A percentile compares a stretch with the other conserved stretches of the same genome.
Conservation (phyloP, 2,113 vertebrate species). For the Jaculus jaculus region DNA sequence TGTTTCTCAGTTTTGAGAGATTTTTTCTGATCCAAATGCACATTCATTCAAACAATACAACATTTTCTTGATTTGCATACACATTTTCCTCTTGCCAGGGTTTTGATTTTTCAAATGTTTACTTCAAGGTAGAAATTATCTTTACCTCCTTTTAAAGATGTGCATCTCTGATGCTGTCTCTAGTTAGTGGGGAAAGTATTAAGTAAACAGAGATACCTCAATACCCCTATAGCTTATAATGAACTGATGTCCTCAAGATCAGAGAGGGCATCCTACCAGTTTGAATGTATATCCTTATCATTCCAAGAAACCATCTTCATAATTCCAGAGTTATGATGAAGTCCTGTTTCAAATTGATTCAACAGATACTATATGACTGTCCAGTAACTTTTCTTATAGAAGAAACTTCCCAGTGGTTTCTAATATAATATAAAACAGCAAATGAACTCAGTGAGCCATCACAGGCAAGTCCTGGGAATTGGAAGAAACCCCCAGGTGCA, state of each 20-base stretch:
- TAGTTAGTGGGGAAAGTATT: not conserved
- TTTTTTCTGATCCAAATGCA: not conserved
- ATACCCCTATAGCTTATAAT: not conserved
- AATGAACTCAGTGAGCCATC: not conserved
- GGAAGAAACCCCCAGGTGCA: not conserved
- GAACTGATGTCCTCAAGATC: not conserved
- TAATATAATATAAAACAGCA: not conserved
- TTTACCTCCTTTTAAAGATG: not conserved
- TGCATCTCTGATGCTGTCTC: not conserved
- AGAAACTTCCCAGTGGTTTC: not conserved
- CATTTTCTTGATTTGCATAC: not conserved
- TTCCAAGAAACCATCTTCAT: not conserved
- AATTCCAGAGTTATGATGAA: not conserved
- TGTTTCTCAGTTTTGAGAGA: not conserved
- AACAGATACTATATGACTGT: not conserved
- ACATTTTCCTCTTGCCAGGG: not conserved
- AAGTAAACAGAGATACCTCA: not conserved
- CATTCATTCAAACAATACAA: not conserved
- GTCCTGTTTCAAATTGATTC: not conserved
- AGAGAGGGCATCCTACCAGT: not conserved
- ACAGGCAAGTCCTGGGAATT: not conserved
- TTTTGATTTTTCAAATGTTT: conserved; percentile 44
- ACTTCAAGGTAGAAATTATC: not conserved
- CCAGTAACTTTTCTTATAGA: not conserved
- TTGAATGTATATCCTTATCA: not conserved